These are phyloP conservation scores for Hedya salicella DNA, from an alignment of 2,888 invertebrate species.

Conservation along the genomic window DNA sequence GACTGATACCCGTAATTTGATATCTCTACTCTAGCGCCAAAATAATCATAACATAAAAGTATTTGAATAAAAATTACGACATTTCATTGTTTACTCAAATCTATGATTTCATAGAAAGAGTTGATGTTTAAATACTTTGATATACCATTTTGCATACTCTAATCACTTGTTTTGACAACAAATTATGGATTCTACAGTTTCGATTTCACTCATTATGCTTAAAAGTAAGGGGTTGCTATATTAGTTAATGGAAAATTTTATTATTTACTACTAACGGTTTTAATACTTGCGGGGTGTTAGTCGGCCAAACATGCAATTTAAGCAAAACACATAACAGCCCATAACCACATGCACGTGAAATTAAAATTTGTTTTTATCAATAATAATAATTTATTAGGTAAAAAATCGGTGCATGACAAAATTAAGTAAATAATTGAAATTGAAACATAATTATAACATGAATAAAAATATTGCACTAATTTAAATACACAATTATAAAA, in stretches of 20 bases:
- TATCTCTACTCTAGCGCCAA: not conserved
- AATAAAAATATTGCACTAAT: not conserved
- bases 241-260: not conserved
- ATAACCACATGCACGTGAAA: conserved; percentile 38
- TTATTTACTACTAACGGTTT: too few species aligned
- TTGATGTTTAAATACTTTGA: too few species aligned
- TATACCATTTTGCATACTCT: too few species aligned
- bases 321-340: conserved; percentile 19
- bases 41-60: not conserved
- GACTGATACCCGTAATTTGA: not conserved
- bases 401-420: conserved; percentile 34
- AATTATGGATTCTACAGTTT: too few species aligned
- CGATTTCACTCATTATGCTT: too few species aligned
- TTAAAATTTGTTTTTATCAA: conserved; percentile 28
- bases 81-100: not conserved
- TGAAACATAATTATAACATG: not conserved
- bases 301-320: conserved; percentile 33
- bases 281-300: not conserved
- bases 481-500: not conserved
- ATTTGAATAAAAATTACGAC: not conserved
- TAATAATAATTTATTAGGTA: conserved; percentile 43
- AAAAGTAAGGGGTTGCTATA: too few species aligned
- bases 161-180: too few species aligned
- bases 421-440: conserved; percentile 37
- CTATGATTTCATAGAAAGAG: not conserved